These are phyloP conservation scores for Rhynchomys soricoides DNA, from an alignment of 2,113 vertebrate genomes.

Conservation along the genomic window DNA sequence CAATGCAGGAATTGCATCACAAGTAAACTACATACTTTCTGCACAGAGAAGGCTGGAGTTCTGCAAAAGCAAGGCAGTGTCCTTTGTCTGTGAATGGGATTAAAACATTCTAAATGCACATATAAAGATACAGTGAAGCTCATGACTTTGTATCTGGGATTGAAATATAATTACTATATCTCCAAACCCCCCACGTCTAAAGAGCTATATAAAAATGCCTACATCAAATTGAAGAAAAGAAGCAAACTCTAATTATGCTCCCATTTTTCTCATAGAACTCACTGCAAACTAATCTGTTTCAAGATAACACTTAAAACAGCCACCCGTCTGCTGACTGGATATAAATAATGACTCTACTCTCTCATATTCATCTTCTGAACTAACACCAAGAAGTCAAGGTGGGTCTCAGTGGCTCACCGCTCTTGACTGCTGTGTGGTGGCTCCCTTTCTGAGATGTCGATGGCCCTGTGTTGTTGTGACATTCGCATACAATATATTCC, in stretches of 20 bases:
- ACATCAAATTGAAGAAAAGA: not conserved
- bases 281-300: not conserved
- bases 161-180: not conserved
- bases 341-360: not conserved
- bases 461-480: not conserved
- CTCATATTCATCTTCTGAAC: not conserved
- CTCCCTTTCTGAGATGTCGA: not conserved
- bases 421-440: not conserved
- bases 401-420: not conserved
- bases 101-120: not conserved
- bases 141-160: not conserved
- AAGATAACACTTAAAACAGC: not conserved
- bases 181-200: not conserved
- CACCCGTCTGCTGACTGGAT: not conserved
- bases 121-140: not conserved
- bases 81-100: not conserved
- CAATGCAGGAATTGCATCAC: constrained; percentile 58
- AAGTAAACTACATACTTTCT: constrained; percentile 30
- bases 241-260: not conserved
- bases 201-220: not conserved
- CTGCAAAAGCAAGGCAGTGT: not conserved
- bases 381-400: not conserved
- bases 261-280: not conserved
- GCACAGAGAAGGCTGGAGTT: not conserved
- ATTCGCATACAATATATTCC: not conserved